phyloP scores from a whole-genome alignment of 2,888 invertebrate genomes.

The Cepaea hortensis region DNA sequence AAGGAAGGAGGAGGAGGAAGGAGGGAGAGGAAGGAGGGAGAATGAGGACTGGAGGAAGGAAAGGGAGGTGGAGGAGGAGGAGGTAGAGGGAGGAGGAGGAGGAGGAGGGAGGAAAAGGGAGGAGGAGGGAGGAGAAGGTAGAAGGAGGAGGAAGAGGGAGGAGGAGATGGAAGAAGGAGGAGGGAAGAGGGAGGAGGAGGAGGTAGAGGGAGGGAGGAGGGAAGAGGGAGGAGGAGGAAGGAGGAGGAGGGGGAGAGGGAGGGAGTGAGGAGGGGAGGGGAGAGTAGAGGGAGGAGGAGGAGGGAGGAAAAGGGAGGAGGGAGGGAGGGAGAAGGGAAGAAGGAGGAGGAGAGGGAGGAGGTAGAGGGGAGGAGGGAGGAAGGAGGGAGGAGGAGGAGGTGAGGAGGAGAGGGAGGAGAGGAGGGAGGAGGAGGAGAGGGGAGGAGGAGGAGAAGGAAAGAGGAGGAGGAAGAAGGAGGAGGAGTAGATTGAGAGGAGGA shows the following conservation, averaged over 20 bases:
- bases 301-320: constrained; percentile 15
- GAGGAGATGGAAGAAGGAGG: too few relatives aligned
- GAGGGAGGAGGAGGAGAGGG: too few relatives aligned
- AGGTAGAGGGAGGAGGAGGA: background rate
- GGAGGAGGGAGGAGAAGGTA: constrained; percentile 2
- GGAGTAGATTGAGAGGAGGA: too few relatives aligned
- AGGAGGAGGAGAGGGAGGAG: background rate
- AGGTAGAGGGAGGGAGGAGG: constrained; percentile 12
- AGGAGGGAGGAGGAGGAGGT: too few relatives aligned
- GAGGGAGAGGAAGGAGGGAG: background rate
- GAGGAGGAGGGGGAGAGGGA: constrained; percentile 6
- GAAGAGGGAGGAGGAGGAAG: background rate
- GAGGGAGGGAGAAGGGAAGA: background rate
- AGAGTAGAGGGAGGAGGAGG: background rate
- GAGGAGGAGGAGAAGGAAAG: background rate
- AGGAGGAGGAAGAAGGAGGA: too few relatives aligned
- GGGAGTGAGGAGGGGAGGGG: constrained; percentile 1
- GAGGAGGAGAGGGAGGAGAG: too few relatives aligned
- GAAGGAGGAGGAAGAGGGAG: too few relatives aligned
- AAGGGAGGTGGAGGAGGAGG: background rate
- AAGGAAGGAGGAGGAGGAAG: background rate
- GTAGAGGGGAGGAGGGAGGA: too few relatives aligned
- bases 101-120: constrained; percentile 5
- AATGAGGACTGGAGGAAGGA: too few relatives aligned
- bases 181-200: background rate